These are phyloP conservation scores for Heloderma charlesbogerti DNA, from an alignment of 2,113 vertebrate species.

Conservation along the genomic window DNA sequence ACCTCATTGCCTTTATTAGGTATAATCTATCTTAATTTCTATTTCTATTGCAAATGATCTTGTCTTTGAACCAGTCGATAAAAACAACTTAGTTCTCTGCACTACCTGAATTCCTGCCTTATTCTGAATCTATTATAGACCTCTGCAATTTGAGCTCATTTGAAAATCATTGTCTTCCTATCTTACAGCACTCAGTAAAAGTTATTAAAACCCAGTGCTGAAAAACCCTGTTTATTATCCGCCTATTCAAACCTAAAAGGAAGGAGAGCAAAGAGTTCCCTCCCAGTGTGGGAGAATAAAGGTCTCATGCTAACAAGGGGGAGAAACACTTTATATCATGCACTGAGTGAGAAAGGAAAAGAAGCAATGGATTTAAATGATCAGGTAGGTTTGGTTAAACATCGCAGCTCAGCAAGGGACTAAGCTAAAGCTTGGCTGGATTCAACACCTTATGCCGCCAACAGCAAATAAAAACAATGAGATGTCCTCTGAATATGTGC, in stretches of 20 bases:
- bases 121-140: constrained; percentile 7
- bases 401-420: not conserved
- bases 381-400: not conserved
- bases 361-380: not conserved
- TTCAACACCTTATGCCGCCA: not conserved
- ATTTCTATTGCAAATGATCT: not conserved
- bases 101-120: not conserved
- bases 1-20: not conserved
- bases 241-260: not conserved
- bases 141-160: constrained; percentile 13
- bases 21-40: not conserved
- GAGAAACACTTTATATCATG: not conserved
- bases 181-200: not conserved
- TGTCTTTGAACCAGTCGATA: not conserved
- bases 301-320: not conserved
- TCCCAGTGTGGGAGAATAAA: not conserved
- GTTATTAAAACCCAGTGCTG: constrained; percentile 21
- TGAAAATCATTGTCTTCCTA: constrained; percentile 20
- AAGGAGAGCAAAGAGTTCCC: not conserved
- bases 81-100: constrained; percentile 4
- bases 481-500: not conserved
- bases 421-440: not conserved
- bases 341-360: not conserved
- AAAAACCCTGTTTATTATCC: constrained; percentile 3
- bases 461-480: not conserved